Percentiles rank a stretch among this genome's conserved stretches.
Evolutionary conservation across 2,888 invertebrate species (phyloP).

Genomic region (Gerris lacustris): DNA sequence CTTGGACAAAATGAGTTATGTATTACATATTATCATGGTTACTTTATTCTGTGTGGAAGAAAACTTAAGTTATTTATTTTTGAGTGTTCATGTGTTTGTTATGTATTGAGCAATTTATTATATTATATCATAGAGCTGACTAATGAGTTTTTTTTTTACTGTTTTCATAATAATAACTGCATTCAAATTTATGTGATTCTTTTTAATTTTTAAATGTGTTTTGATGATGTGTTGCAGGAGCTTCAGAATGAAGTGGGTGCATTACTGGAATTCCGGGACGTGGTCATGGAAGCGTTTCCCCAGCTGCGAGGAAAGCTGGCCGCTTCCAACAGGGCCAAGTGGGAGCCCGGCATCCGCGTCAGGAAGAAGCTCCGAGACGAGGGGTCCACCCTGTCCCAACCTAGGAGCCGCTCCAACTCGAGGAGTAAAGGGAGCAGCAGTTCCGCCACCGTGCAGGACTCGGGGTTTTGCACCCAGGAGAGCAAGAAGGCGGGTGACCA

Average conservation of each 20-base stretch:
- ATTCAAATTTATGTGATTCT: too few species aligned
- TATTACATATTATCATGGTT: too few species aligned
- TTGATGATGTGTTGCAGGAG: constrained; percentile 43
- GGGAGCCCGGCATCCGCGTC: constrained; percentile 57
- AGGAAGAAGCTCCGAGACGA: constrained; percentile 49
- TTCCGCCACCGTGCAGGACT: constrained; percentile 56
- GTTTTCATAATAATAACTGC: too few species aligned
- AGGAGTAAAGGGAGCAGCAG: constrained; percentile 41
- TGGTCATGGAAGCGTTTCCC: constrained; percentile 88
- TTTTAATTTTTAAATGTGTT: not conserved
- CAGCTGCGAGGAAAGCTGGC: constrained; percentile 74
- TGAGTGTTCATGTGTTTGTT: too few species aligned
- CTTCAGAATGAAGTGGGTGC: constrained; percentile 88
- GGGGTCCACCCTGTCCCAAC: constrained; percentile 34
- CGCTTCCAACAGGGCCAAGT: constrained; percentile 21
- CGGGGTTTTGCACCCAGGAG: constrained; percentile 76
- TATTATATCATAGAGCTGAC: too few species aligned
- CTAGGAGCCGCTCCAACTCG: constrained; percentile 51
- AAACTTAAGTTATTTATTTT: too few species aligned
- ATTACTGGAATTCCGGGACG: constrained; percentile 78
- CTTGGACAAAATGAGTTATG: too few species aligned
- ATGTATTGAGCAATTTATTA: too few species aligned
- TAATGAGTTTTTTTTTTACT: too few species aligned
- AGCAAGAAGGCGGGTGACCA: constrained; percentile 34
- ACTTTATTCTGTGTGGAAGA: too few species aligned